A percentile compares a stretch with the other conserved stretches of the same genome.
phyloP scores from a whole-genome alignment of 2,113 vertebrate genomes.

The Microcebus murinus region DNA sequence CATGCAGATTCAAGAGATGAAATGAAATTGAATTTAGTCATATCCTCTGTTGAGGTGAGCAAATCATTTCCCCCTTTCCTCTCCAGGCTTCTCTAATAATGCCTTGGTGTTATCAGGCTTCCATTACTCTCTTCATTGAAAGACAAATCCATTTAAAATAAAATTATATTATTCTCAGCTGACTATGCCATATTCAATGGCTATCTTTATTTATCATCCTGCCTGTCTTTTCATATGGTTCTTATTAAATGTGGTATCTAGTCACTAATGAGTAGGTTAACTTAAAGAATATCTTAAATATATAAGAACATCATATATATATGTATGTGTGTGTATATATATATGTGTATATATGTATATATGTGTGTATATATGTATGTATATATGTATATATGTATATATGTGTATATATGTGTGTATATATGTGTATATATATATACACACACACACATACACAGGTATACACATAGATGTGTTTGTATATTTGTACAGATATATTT shows the following conservation, averaged over 20 bases:
- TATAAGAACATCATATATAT: too few species aligned
- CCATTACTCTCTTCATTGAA: not conserved
- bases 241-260: conserved; percentile 1
- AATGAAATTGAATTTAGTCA: not conserved
- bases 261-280: not conserved
- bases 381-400: too few species aligned
- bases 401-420: not conserved
- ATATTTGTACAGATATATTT: not conserved
- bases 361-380: not conserved
- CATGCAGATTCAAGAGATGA: not conserved
- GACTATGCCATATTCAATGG: not conserved
- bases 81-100: not conserved
- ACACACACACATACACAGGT: not conserved
- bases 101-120: not conserved
- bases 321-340: not conserved
- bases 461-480: not conserved
- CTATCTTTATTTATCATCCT: not conserved
- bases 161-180: not conserved
- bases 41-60: not conserved
- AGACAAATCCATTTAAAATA: conserved; percentile 17
- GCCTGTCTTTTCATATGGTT: not conserved
- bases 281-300: not conserved
- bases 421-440: not conserved
- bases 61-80: not conserved
- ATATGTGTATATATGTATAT: not conserved